phyloP scores from a whole-genome alignment of 2,797 vertebrate species.

The Dipus sagitta region DNA sequence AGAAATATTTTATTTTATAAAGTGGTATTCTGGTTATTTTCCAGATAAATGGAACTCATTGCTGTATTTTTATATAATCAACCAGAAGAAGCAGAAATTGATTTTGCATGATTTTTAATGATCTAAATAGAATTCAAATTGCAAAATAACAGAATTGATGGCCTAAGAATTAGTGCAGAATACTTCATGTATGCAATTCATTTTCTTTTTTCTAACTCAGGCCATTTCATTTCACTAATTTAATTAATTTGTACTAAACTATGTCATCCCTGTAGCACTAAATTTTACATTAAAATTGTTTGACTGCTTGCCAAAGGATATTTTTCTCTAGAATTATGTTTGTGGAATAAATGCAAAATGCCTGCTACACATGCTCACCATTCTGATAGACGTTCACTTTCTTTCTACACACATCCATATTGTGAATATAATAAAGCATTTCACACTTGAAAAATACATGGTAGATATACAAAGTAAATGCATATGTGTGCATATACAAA shows the following conservation, averaged over 20 bases:
- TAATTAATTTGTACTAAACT: conserved; percentile 76
- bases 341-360: conserved; percentile 44
- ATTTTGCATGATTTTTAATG: conserved; percentile 69
- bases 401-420: conserved; percentile 58
- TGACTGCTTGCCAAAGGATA: conserved; percentile 51
- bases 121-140: conserved; percentile 74
- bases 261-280: conserved; percentile 43
- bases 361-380: conserved; percentile 50
- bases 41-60: conserved; percentile 58
- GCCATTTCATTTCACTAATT: conserved; percentile 73
- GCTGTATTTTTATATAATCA: conserved; percentile 67
- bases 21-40: conserved; percentile 55
- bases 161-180: conserved; percentile 34
- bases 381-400: conserved; percentile 68
- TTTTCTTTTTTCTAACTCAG: conserved; percentile 70
- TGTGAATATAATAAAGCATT: conserved; percentile 47
- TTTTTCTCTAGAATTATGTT: conserved; percentile 64
- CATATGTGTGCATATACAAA: not conserved
- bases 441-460: conserved; percentile 22
- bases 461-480: conserved; percentile 25
- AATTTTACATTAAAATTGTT: conserved; percentile 67
- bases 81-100: conserved; percentile 53
- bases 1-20: conserved; percentile 61
- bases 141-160: conserved; percentile 70
- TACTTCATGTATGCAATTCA: conserved; percentile 39